Conservation (phyloP, 2,113 vertebrate species). For the chimpanzee (Pan troglodytes) region DNA sequence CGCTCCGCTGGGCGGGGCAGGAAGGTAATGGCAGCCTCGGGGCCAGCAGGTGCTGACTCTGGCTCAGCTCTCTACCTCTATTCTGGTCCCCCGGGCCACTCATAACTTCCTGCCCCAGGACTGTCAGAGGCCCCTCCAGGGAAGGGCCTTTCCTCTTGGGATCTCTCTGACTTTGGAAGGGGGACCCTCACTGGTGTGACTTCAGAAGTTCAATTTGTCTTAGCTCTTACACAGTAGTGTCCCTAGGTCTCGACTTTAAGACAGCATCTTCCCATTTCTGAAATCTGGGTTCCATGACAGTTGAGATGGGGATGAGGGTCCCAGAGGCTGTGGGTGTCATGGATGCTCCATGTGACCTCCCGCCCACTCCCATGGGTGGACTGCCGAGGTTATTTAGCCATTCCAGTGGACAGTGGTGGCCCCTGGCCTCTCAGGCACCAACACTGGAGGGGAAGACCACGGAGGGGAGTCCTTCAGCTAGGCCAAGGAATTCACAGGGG, state of each 20-base stretch:
- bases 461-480: not conserved
- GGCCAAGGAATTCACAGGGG: not conserved
- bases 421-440: not conserved
- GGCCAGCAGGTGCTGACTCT: accelerated
- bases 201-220: not conserved
- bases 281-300: not conserved
- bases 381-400: not conserved
- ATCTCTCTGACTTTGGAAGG: not conserved
- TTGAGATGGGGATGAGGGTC: not conserved
- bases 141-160: not conserved
- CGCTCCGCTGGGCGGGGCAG: not conserved
- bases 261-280: not conserved
- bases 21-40: not conserved
- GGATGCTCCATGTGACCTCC: not conserved
- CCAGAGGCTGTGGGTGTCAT: not conserved
- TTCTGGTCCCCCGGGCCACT: no score
- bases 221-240: not conserved
- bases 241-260: not conserved
- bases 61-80: not conserved
- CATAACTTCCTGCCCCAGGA: not conserved
- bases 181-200: not conserved
- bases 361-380: no score
- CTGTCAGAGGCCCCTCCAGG: not conserved
- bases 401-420: not conserved
- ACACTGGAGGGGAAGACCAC: not conserved